A percentile compares a stretch with the other conserved stretches of the same genome.
phyloP scores from a whole-genome alignment of 1,140 invertebrate species.

The Nymphalis io region DNA sequence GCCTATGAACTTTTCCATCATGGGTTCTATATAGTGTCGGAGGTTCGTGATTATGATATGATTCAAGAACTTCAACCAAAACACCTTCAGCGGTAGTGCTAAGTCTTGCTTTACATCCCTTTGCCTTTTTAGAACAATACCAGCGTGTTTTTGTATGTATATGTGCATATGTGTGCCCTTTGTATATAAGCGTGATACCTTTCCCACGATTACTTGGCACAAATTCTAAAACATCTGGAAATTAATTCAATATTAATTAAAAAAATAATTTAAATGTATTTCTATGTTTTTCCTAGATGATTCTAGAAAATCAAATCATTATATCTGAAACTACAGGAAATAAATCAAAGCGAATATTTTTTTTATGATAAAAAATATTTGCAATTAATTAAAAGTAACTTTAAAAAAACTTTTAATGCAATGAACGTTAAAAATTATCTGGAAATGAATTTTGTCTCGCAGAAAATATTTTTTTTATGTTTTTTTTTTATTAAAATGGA shows the following conservation, averaged over 20 bases:
- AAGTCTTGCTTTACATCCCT: slow-evolving; percentile 31
- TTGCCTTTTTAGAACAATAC: slow-evolving; percentile 31
- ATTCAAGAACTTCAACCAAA: slow-evolving; percentile 11
- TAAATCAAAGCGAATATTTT: no score
- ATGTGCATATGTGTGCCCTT: slow-evolving; percentile 40
- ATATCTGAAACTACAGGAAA: no score
- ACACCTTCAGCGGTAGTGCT: slow-evolving; percentile 15
- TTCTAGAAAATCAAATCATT: no score
- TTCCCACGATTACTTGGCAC: slow-evolving; percentile 45
- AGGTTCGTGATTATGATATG: slow-evolving; percentile 21
- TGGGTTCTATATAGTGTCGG: slow-evolving; percentile 21
- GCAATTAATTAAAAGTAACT: no score
- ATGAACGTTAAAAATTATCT: no score
- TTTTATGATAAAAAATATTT: no score
- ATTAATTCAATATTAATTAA: background rate
- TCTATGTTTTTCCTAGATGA: no score
- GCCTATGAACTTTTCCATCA: slow-evolving; percentile 32
- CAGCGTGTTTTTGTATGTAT: slow-evolving; percentile 31
- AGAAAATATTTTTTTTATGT: no score
- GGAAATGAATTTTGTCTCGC: no score
- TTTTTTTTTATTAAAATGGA: no score
- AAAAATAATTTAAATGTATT: no score
- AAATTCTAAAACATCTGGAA: slow-evolving; percentile 46
- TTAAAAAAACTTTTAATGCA: no score
- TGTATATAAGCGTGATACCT: slow-evolving; percentile 35